Percentiles rank a stretch among this genome's conserved stretches.
Evolutionary conservation across 1,140 invertebrate genomes (phyloP).

Genomic region (Formica selysi): DNA sequence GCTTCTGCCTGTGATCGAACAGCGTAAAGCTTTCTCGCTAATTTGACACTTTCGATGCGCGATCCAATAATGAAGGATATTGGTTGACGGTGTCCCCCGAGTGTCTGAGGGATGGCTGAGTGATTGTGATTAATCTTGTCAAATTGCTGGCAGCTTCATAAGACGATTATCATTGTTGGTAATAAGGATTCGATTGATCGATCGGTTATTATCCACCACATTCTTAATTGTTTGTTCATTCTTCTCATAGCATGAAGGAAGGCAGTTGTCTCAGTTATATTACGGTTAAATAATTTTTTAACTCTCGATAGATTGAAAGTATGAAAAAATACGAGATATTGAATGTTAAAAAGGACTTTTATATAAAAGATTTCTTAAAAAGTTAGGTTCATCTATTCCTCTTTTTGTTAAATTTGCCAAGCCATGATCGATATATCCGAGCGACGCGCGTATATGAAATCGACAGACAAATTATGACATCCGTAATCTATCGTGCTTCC

Average conservation of each 20-base stretch:
- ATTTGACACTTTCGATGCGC: constrained; percentile 60
- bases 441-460: not conserved
- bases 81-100: constrained; percentile 41
- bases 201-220: not conserved
- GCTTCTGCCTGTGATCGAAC: constrained; percentile 46
- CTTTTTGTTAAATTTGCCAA: not conserved
- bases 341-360: not conserved
- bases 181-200: constrained; percentile 45
- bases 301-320: not conserved
- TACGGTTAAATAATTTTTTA: not conserved
- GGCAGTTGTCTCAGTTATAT: constrained; percentile 14
- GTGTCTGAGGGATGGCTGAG: not conserved
- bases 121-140: constrained; percentile 50
- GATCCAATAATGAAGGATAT: constrained; percentile 58
- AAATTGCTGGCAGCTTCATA: constrained; percentile 23
- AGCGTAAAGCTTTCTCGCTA: constrained; percentile 62
- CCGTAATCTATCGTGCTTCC: constrained; percentile 38
- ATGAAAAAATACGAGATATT: constrained; percentile 17
- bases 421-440: constrained; percentile 30
- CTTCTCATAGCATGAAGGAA: not conserved
- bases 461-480: constrained; percentile 27
- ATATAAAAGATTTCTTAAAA: constrained; percentile 17
- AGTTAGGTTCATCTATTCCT: not conserved
- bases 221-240: not conserved
- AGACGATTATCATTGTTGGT: constrained; percentile 48